phyloP scores from a whole-genome alignment of 2,888 invertebrate species.

The Laothoe populi region DNA sequence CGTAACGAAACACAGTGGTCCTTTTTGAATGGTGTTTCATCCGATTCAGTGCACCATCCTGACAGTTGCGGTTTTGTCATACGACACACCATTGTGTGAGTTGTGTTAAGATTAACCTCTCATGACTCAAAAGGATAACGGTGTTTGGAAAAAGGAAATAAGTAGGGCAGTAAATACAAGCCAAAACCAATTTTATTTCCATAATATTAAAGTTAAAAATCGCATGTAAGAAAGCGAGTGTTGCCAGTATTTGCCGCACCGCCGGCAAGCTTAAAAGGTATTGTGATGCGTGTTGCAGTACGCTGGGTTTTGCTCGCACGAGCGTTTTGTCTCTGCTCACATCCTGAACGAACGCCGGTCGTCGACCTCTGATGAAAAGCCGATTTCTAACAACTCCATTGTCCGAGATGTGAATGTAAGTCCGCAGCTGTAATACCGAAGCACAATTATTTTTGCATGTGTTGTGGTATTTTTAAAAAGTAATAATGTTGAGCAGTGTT shows the following conservation, averaged over 20 bases:
- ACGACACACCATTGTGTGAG: slow-evolving; percentile 27
- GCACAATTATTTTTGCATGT: slow-evolving; percentile 41
- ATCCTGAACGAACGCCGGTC: slow-evolving; percentile 73
- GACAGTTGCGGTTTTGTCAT: slow-evolving; percentile 29
- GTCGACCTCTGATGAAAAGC: slow-evolving; percentile 73
- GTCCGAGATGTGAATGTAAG: slow-evolving; percentile 60
- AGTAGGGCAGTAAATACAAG: too few relatives aligned
- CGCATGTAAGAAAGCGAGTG: too few relatives aligned
- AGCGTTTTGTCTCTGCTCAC: slow-evolving; percentile 76
- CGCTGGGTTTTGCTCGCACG: slow-evolving; percentile 58
- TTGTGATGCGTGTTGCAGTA: slow-evolving; percentile 51
- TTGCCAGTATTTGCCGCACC: too few relatives aligned
- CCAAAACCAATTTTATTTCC: too few relatives aligned
- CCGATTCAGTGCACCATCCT: slow-evolving; percentile 4
- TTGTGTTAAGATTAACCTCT: slow-evolving; percentile 28
- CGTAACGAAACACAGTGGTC: not conserved
- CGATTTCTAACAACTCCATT: slow-evolving; percentile 60
- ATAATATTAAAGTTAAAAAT: too few relatives aligned
- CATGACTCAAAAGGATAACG: too few relatives aligned
- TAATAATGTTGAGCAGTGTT: too few relatives aligned
- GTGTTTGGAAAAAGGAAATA: too few relatives aligned
- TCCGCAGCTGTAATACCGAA: slow-evolving; percentile 40
- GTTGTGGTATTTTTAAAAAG: slow-evolving; percentile 23
- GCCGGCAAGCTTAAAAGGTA: too few relatives aligned
- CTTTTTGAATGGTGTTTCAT: slow-evolving; percentile 22